Base-by-base conservation (phyloP, 1,140 invertebrate species). In the Contarinia nasturtii region DNA sequence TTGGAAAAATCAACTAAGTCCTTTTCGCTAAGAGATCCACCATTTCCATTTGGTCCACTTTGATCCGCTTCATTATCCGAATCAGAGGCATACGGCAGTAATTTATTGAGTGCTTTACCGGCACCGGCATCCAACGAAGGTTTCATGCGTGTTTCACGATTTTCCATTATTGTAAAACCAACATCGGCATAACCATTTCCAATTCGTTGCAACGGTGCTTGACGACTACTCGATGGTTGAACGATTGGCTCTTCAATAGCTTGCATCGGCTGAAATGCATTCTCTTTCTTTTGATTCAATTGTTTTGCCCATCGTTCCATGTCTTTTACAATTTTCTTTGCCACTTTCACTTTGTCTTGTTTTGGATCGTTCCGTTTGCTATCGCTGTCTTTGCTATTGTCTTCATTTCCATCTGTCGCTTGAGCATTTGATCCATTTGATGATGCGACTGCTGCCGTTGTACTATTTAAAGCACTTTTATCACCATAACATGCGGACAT, bases 221-320 rank as follows among this genome's bases (percentile, higher is more conserved):
- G 19, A 27, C 22, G 10, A 38, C 36, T 14, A 38, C 14, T 38
- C 12, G 55, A 49, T 55, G 63, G 53, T 56, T 61, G 33, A 51
- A 56, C 51, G 27, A 27, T 27, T 10, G 27, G 27, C 10, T 18
- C 52, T 51, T 36, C 52, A 41, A 50, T 53, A 48, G 18, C 18
- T 18, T 53, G 57, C n/a, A 54, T 59, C 8, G 60, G 57, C 10
- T 62, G 57, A 5, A 49, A 41, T 0, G 50, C 49, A 5, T 54
- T 58, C 38, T 96, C 90, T 66, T 97, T 97, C 67, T 93, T 91
- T 58, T 96, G 91, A 66, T 98, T 97, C 46, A 96, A 68, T 7
- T 87, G 91, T 59, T 96, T 92, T 0, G 94, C 94, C 95, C 95
- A 98, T 56, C 62, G 79, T 55, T 89, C 86, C 88, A 92, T 92